Percentiles rank a stretch among this genome's conserved stretches.
Conservation (phyloP, 1,140 invertebrate species). For the Drosophila setifemur region DNA sequence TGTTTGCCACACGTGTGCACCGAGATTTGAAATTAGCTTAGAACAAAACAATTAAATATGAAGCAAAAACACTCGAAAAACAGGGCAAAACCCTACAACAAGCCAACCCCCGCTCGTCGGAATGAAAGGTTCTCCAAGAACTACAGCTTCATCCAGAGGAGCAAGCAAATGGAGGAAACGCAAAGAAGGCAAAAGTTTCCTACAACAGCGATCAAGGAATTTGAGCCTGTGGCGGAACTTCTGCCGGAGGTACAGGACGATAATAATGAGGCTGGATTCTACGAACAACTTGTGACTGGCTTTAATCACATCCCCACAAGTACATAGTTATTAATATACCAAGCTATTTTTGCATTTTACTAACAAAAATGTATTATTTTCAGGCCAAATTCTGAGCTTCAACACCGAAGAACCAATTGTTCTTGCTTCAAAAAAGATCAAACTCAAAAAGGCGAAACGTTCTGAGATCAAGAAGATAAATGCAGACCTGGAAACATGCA, state of each 20-base stretch:
- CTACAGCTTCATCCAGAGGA: constrained; percentile 57
- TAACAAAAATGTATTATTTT: too few relatives aligned
- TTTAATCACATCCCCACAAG: constrained; percentile 29
- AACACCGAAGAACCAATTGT: neutral
- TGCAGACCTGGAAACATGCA: constrained; percentile 24
- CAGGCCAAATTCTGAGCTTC: constrained; percentile 7
- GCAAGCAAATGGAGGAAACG: constrained; percentile 65
- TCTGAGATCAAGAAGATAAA: neutral
- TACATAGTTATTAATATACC: neutral
- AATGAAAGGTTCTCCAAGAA: constrained; percentile 56
- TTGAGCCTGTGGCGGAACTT: constrained; percentile 16
- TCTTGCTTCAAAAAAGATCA: neutral
- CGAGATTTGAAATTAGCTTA: neutral
- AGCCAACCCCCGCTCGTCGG: constrained; percentile 7
- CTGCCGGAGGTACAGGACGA: constrained; percentile 34
- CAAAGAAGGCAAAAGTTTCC: constrained; percentile 35
- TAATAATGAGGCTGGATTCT: constrained; percentile 25
- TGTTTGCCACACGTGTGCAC: constrained; percentile 12
- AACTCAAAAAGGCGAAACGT: neutral
- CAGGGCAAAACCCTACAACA: constrained; percentile 22
- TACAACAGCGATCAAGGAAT: constrained; percentile 9
- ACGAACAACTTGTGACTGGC: constrained; percentile 55
- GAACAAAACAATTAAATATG: constrained; percentile 12
- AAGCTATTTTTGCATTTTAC: too few relatives aligned
- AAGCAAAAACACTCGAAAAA: constrained; percentile 29